phyloP scores from a whole-genome alignment of 2,113 vertebrate species.

The Antechinus stuartii region DNA sequence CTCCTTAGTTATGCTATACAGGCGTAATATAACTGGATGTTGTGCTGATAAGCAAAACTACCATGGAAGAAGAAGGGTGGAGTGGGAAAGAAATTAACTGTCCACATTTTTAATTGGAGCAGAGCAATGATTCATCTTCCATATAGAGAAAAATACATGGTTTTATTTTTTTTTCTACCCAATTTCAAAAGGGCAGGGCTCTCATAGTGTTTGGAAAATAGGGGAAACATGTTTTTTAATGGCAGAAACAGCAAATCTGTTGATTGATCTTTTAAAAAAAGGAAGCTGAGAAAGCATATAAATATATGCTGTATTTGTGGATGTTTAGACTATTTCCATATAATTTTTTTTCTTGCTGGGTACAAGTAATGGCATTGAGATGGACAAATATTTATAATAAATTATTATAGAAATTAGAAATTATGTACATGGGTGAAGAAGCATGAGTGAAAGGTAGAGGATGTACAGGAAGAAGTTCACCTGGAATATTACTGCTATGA shows the following conservation, averaged over 20 bases:
- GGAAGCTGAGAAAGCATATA: neutral
- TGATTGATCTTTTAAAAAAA: neutral
- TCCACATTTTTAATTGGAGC: slow-evolving; percentile 12
- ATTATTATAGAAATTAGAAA: neutral
- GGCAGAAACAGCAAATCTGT: neutral
- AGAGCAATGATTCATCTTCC: slow-evolving; percentile 42
- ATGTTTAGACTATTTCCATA: neutral
- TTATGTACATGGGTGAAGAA: neutral
- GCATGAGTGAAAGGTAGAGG: neutral
- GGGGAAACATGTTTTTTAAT: neutral
- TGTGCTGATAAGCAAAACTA: slow-evolving; percentile 22
- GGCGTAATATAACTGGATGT: neutral
- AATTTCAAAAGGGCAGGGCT: slow-evolving; percentile 13
- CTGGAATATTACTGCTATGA: neutral
- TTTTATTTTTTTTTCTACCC: neutral
- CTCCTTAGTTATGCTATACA: slow-evolving; percentile 20
- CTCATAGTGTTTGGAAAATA: slow-evolving; percentile 4
- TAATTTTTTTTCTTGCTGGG: neutral
- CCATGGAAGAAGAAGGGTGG: neutral
- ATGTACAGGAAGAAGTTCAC: neutral
- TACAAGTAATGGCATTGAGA: neutral
- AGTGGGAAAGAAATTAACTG: slow-evolving; percentile 31
- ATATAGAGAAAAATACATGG: neutral
- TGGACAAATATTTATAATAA: neutral
- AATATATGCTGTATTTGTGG: neutral